Percentiles rank a stretch among this genome's conserved stretches.
Conservation (phyloP, 2,888 invertebrate species). For the Keiferia lycopersicella region DNA sequence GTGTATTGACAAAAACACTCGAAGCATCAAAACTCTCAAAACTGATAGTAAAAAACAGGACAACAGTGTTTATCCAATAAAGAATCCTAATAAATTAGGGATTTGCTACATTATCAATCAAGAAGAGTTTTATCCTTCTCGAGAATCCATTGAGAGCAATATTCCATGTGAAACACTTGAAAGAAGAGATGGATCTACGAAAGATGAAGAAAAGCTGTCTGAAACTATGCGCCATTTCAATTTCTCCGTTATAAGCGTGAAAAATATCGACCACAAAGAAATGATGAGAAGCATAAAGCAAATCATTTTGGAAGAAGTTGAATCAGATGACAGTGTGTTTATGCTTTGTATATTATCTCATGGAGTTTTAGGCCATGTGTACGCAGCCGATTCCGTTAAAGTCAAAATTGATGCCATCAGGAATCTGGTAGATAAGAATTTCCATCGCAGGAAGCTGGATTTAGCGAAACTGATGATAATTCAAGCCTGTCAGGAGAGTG, state of each 20-base stretch:
- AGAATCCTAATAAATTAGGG: constrained; percentile 57
- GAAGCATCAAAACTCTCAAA: constrained; percentile 38
- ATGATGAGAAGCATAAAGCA: constrained; percentile 58
- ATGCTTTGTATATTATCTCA: constrained; percentile 72
- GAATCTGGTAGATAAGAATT: constrained; percentile 59
- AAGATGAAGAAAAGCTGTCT: constrained; percentile 54
- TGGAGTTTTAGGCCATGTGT: constrained; percentile 67
- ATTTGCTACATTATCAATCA: constrained; percentile 71
- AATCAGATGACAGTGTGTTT: constrained; percentile 62
- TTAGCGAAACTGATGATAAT: constrained; percentile 71
- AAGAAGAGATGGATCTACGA: constrained; percentile 59
- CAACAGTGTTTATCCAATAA: constrained; percentile 57
- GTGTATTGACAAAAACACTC: constrained; percentile 32
- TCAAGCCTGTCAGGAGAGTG: constrained; percentile 68
- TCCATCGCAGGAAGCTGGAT: constrained; percentile 48
- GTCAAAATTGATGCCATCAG: constrained; percentile 67
- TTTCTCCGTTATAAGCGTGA: constrained; percentile 56
- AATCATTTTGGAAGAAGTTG: constrained; percentile 52
- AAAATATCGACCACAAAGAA: constrained; percentile 54
- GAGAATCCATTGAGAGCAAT: constrained; percentile 52
- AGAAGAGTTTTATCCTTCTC: constrained; percentile 68
- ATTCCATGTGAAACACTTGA: constrained; percentile 41
- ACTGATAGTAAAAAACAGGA: constrained; percentile 51
- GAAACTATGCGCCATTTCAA: constrained; percentile 61
- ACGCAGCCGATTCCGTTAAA: constrained; percentile 69